phyloP scores from a whole-genome alignment of 2,888 invertebrate species.

The Acanthopleura granulata region DNA sequence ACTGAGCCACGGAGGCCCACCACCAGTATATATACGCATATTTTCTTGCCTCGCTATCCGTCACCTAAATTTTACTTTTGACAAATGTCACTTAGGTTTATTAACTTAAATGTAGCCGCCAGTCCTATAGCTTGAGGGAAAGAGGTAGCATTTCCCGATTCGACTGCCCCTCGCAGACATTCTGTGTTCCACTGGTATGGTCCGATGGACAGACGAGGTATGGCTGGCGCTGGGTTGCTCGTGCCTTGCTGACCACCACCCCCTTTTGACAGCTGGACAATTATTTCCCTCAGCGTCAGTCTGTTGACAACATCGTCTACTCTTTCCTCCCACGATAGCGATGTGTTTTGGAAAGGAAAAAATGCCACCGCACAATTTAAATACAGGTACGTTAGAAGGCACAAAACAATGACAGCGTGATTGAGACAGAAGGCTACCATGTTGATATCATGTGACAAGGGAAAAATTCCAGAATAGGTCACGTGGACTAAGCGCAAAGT shows the following conservation, averaged over 20 bases:
- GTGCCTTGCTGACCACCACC: conserved; percentile 38
- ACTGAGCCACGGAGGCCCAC: too few species aligned
- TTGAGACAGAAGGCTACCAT: background rate
- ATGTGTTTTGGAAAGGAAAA: conserved; percentile 39
- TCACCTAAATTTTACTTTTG: too few species aligned
- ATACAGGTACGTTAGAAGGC: too few species aligned
- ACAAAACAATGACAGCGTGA: background rate
- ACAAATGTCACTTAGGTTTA: too few species aligned
- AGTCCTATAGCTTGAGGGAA: conserved; percentile 65
- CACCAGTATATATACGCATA: too few species aligned
- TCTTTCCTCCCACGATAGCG: conserved; percentile 37
- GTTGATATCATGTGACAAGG: background rate
- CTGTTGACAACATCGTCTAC: conserved; percentile 41
- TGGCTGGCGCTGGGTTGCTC: conserved; percentile 48
- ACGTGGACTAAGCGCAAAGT: too few species aligned
- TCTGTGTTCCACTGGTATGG: conserved; percentile 64
- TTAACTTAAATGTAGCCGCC: conserved; percentile 53
- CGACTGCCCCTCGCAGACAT: conserved; percentile 60
- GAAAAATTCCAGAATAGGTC: background rate
- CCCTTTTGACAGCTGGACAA: conserved; percentile 38
- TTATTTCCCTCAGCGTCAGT: conserved; percentile 41
- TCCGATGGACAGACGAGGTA: conserved; percentile 53
- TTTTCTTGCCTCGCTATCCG: too few species aligned
- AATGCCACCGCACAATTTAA: too few species aligned
- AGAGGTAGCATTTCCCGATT: conserved; percentile 59